Conservation (phyloP, 2,888 invertebrate species). For the Agrochola litura region DNA sequence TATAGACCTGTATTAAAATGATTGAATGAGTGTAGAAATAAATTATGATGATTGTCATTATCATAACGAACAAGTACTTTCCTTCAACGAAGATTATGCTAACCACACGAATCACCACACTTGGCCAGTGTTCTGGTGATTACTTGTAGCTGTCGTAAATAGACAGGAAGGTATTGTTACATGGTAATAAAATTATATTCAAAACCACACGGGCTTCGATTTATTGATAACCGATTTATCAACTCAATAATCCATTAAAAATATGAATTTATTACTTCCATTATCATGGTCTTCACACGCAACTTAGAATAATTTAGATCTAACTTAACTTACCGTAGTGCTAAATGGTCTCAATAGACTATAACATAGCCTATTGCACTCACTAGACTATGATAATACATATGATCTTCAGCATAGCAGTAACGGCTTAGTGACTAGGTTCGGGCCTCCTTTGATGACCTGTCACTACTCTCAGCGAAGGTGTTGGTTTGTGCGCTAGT, state of each 20-base stretch:
- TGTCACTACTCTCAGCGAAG: not conserved
- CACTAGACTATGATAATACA: no score
- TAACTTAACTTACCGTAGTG: not conserved
- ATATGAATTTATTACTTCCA: no score
- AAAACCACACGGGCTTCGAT: not conserved
- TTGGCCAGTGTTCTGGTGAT: not conserved
- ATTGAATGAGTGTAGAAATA: conserved; percentile 3
- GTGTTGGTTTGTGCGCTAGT: not conserved
- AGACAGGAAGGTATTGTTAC: not conserved
- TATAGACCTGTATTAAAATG: conserved; percentile 9
- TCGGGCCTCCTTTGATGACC: not conserved
- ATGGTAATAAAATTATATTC: not conserved
- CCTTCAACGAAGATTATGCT: not conserved
- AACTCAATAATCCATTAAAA: not conserved
- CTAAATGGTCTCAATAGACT: no score
- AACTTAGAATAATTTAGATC: not conserved
- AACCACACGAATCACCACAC: not conserved
- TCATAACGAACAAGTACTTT: not conserved
- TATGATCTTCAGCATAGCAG: not conserved
- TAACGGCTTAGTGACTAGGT: not conserved
- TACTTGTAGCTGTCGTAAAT: not conserved
- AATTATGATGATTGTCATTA: not conserved
- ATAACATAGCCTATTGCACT: no score
- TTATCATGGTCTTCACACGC: no score
- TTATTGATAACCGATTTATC: not conserved